Conservation (phyloP, 2,888 invertebrate genomes). For the Thymelicus acteon region DNA sequence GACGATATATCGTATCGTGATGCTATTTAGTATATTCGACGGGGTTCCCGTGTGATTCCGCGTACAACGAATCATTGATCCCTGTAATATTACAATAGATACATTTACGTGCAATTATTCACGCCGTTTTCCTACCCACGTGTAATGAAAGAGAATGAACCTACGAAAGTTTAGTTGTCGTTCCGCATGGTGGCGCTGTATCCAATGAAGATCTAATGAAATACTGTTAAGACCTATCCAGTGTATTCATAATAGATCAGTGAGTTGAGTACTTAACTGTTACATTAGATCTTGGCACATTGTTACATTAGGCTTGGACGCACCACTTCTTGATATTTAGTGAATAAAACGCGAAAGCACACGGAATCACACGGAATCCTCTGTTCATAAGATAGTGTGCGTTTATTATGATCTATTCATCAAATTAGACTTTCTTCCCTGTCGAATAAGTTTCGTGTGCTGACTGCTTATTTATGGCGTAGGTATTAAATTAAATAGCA, state of each 20-base stretch:
- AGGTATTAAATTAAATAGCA: conserved; percentile 21
- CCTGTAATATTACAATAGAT: not conserved
- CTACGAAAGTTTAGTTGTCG: too few relatives aligned
- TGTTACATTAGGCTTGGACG: conserved; percentile 31
- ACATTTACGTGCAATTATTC: too few relatives aligned
- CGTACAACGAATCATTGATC: not conserved
- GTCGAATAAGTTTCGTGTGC: conserved; percentile 25
- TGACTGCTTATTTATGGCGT: conserved; percentile 32
- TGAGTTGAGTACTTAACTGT: conserved; percentile 11
- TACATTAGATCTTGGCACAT: too few relatives aligned
- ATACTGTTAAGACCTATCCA: not conserved
- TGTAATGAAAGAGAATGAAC: too few relatives aligned
- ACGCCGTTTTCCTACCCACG: too few relatives aligned
- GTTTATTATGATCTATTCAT: conserved; percentile 40
- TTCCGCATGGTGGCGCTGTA: too few relatives aligned
- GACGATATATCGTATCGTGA: conserved; percentile 21
- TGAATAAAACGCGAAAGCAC: conserved; percentile 17
- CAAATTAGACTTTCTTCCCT: conserved; percentile 29
- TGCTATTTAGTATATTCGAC: conserved; percentile 20
- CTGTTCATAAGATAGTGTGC: conserved; percentile 16
- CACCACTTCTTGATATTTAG: conserved; percentile 13
- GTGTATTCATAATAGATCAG: conserved; percentile 4
- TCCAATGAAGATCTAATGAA: too few relatives aligned
- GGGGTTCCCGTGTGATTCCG: conserved; percentile 12
- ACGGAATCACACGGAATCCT: conserved; percentile 23